Evolutionary conservation across 2,888 invertebrate species (phyloP).

Genomic region (Lypha dubia): DNA sequence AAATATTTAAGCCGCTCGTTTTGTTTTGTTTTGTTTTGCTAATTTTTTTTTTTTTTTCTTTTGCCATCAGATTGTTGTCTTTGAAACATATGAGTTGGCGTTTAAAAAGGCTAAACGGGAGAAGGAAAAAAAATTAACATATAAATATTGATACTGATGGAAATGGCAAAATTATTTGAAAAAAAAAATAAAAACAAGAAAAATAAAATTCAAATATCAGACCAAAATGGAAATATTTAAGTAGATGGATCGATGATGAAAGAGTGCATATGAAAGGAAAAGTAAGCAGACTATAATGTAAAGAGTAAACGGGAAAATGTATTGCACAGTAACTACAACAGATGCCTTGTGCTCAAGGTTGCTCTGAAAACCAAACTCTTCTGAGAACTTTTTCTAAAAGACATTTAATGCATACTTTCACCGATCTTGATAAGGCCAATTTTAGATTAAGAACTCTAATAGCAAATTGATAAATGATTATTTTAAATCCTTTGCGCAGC

Average conservation of each 20-base stretch:
- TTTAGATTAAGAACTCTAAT: too few species aligned
- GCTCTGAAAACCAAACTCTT: too few species aligned
- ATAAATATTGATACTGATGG: conserved; percentile 24
- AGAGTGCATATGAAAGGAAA: background rate
- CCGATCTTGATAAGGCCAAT: too few species aligned
- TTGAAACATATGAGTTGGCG: conserved; percentile 52
- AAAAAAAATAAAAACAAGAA: background rate
- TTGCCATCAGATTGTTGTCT: conserved; percentile 44
- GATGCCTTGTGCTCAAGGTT: too few species aligned
- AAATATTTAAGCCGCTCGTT: conserved; percentile 58
- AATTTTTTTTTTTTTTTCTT: conserved; percentile 12
- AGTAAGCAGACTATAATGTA: background rate
- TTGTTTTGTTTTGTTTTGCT: background rate
- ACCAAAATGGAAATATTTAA: conserved; percentile 9
- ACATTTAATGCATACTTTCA: too few species aligned
- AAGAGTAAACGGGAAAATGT: background rate
- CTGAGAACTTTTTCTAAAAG: too few species aligned
- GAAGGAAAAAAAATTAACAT: conserved; percentile 14
- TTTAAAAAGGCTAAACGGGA: conserved; percentile 21
- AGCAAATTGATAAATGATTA: too few species aligned
- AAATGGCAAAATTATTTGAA: conserved; percentile 28
- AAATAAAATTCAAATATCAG: background rate
- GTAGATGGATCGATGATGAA: background rate
- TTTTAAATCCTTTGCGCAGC: too few species aligned
- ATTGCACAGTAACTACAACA: too few species aligned